Conservation (phyloP, 2,113 vertebrate genomes). For the Argyrosomus japonicus region DNA sequence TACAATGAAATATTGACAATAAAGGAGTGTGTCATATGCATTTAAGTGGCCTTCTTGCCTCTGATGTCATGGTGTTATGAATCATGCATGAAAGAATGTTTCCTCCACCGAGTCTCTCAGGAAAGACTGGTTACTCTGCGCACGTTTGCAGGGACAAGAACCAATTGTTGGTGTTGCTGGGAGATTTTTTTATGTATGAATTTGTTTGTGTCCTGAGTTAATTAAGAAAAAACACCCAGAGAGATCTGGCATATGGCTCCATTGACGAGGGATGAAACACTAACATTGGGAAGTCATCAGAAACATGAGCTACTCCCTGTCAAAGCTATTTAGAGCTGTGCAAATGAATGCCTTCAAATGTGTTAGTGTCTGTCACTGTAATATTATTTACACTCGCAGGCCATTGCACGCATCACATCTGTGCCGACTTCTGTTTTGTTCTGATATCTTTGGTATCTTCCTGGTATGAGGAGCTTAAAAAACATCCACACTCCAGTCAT, state of each 20-base stretch:
- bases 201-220: neutral
- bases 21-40: slow-evolving; percentile 55
- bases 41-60: slow-evolving; percentile 57
- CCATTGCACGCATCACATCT: slow-evolving; percentile 4
- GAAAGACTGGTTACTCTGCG: slow-evolving; percentile 17
- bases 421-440: neutral
- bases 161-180: neutral
- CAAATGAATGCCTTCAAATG: slow-evolving; percentile 43
- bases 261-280: slow-evolving; percentile 35
- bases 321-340: slow-evolving; percentile 35
- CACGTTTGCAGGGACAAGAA: neutral
- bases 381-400: slow-evolving; percentile 37
- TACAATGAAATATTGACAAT: slow-evolving; percentile 77
- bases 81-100: slow-evolving; percentile 68
- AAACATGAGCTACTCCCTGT: slow-evolving; percentile 64
- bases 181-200: neutral
- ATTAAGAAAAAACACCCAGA: neutral
- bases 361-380: slow-evolving; percentile 26
- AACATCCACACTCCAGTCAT: neutral
- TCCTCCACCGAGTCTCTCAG: slow-evolving; percentile 53
- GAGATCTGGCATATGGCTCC: neutral
- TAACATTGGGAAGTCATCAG: slow-evolving; percentile 54
- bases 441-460: slow-evolving; percentile 2
- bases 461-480: slow-evolving; percentile 10
- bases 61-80: slow-evolving; percentile 63